Evolutionary conservation across 2,888 invertebrate genomes (phyloP), one percentile per base, ranked within the genome.

Genomic region (Ceraclea dissimilis): DNA sequence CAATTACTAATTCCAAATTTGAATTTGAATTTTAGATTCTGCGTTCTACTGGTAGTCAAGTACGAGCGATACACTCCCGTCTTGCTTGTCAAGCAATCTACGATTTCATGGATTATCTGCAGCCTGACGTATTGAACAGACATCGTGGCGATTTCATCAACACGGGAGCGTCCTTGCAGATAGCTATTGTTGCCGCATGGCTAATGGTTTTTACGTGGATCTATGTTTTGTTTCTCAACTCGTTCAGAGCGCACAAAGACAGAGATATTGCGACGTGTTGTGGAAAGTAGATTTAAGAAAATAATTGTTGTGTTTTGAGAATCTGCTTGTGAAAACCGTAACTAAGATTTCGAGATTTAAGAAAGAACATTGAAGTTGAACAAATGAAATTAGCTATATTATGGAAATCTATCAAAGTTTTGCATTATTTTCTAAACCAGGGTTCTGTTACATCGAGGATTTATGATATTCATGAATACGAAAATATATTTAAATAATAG

Each of bases 101-200:
- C 64, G 91, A 91, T 71, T 90, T 87, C 68, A 88, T 91, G 88
- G 91, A 91, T 68, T 91, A 87, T 65, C 73, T 90, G 58, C 86
- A 88, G 59, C 83, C 86, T 51, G 84, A 86, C 63, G 76, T 81
- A 0, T 82, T 80, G 51, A 81, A 83, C 62, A 80, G 81, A 63
- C 75, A 84, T 20, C 79, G 84, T 33, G 82, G 82, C 10, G 83
- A 82, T 50, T 79, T 80, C 61, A 89, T 90, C 43, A 86, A 90
- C 66, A 90, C 88, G 0, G 85, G 86, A 0, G 67, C 83, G 2
- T 78, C 85, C 11, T 73, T 90, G 52, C 83, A 84, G 56, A 66
- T 88, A 21, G 84, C 87, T 0, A 70, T 90, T 8, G 66, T 80
- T 13, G 70, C 81, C 1, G 77, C 85, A 0, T 87, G 86, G 85